Evolutionary conservation across 2,797 vertebrate genomes (phyloP), one percentile per base, ranked within the genome.

Genomic region (Potorous gilbertii): DNA sequence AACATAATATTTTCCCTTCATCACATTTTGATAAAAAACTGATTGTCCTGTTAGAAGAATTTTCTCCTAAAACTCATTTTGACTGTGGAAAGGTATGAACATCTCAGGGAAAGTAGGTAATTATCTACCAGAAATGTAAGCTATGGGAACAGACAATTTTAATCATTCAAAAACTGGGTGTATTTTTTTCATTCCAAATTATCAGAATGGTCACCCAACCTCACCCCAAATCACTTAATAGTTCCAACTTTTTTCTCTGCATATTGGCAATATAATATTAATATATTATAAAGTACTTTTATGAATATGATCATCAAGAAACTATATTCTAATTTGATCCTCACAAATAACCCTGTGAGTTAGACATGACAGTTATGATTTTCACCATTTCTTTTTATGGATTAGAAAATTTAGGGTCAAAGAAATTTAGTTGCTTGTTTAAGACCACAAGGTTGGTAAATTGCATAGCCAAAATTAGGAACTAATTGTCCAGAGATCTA

Each of bases 61-160:
- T 89, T 90, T 94, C 55, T 96, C 96, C 95, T 96, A 95, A 97
- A 59, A 40, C 95, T 62, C 31, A 27, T 97, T 98, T 97, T 97
- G 81, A 90, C n/a, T 93, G 27, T 46, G 16, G 59, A 8, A 40
- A 27, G 87, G 89, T 54, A 11, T 14, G 56, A 92, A 91, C 59
- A 94, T 13, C 11, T 66, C 54, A 95, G 18, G 21, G 4, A 87
- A 87, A 87, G 66, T 87, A 50, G 40, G 74, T 2, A 87, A 87
- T 46, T 87, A 87, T 46, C 9, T 87, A 46, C 9, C 74, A 46
- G 1, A 87, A 46, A 46, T 87, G 74, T 87, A 87, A 8, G 2
- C 21, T 87, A 87, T 46, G 40, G 46, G 9, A 87, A 87, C 2
- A 87, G 9, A 40, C 40, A 11, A 24, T 46, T 46, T 40, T 87